Percentiles rank a stretch among this genome's conserved stretches.
These are phyloP conservation scores for Rallus limicola DNA, from an alignment of 2,113 vertebrate species.

Conservation along the genomic window DNA sequence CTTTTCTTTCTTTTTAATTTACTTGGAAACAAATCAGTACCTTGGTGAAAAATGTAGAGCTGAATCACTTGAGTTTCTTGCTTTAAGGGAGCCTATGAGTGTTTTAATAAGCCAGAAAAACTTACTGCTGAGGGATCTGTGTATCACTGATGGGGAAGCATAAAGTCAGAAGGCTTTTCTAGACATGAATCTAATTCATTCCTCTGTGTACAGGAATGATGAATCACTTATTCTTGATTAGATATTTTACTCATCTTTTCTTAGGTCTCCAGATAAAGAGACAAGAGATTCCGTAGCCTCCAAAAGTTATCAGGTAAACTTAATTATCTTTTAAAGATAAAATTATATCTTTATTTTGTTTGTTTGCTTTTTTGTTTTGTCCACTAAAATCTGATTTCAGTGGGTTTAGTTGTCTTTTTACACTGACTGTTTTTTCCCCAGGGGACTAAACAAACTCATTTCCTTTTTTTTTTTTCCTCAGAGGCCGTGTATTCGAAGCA, in stretches of 20 bases:
- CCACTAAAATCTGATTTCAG: neutral
- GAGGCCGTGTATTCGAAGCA: neutral
- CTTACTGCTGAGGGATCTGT: neutral
- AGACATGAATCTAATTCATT: neutral
- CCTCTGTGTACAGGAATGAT: neutral
- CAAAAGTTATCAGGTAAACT: neutral
- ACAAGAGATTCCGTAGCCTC: neutral
- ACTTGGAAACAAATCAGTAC: neutral
- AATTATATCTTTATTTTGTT: neutral
- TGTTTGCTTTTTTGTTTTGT: neutral
- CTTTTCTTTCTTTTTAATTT: neutral
- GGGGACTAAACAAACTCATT: neutral
- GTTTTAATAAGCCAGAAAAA: neutral
- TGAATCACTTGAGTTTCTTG: neutral
- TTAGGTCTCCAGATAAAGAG: neutral
- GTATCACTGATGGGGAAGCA: neutral
- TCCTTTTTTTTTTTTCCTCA: neutral
- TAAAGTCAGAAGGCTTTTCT: neutral
- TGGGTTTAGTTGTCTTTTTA: neutral
- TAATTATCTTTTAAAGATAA: neutral
- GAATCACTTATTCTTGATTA: neutral
- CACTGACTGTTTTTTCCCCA: neutral
- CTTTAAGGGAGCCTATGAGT: neutral
- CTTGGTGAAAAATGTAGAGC: neutral
- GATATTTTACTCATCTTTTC: neutral